phyloP scores from a whole-genome alignment of 1,140 invertebrate genomes.

The Drosophila takahashii region DNA sequence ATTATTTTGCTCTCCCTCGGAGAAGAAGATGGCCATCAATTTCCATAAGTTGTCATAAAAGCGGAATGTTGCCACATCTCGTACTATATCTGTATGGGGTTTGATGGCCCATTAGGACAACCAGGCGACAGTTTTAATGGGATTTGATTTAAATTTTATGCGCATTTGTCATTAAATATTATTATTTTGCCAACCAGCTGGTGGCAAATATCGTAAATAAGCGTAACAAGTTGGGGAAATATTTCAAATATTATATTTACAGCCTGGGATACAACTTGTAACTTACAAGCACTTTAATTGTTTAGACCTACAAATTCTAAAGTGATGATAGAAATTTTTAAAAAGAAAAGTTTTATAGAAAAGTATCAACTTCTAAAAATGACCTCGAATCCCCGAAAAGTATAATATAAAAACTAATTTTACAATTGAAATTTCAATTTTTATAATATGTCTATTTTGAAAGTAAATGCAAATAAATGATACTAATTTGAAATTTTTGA shows the following conservation, averaged over 20 bases:
- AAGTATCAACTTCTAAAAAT: no score
- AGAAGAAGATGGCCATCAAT: slow-evolving; percentile 67
- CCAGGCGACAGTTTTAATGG: slow-evolving; percentile 66
- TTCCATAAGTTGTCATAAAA: slow-evolving; percentile 80
- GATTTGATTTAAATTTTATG: slow-evolving; percentile 76
- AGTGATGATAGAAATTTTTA: no score
- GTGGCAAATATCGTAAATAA: slow-evolving; percentile 38
- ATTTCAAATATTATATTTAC: neutral
- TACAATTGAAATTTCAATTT: no score
- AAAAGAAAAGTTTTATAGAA: no score
- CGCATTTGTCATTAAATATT: slow-evolving; percentile 76
- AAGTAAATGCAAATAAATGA: no score
- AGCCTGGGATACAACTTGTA: neutral
- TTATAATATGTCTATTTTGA: no score
- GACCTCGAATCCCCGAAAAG: no score
- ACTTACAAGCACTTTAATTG: neutral
- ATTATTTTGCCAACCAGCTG: slow-evolving; percentile 64
- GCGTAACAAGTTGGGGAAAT: slow-evolving; percentile 20
- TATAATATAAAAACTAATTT: no score
- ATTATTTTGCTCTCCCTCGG: slow-evolving; percentile 48
- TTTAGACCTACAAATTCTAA: no score
- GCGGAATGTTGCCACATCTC: slow-evolving; percentile 65
- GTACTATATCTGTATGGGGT: slow-evolving; percentile 39
- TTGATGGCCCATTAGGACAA: slow-evolving; percentile 60
- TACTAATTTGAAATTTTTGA: no score